A percentile compares a stretch with the other conserved stretches of the same genome.
Evolutionary conservation across 2,113 vertebrate species (phyloP).

Genomic region (Stomatorhinus ivindoensis): DNA sequence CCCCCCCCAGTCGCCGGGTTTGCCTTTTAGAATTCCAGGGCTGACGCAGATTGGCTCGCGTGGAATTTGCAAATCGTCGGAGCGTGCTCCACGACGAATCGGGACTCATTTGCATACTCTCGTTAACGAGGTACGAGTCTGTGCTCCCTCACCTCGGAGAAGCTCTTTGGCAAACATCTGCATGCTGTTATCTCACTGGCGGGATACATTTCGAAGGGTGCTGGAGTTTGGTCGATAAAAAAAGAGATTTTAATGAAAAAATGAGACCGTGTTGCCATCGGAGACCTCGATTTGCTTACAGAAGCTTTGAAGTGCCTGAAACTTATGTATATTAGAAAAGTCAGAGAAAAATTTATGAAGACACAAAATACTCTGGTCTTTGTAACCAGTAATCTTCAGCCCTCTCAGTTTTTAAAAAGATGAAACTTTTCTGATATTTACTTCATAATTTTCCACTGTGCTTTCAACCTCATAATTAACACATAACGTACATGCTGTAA

Average conservation of each 20-base stretch:
- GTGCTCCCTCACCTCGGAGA: not conserved
- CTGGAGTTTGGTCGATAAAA: not conserved
- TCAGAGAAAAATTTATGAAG: not conserved
- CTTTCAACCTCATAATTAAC: conserved; percentile 27
- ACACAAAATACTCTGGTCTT: not conserved
- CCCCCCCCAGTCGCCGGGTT: not conserved
- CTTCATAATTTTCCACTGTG: not conserved
- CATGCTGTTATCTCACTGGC: not conserved
- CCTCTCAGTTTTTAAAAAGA: not conserved
- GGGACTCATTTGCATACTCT: not conserved
- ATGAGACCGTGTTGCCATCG: not conserved
- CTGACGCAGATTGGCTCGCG: not conserved
- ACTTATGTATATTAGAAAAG: not conserved
- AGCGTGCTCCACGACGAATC: conserved; percentile 2
- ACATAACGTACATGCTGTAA: conserved; percentile 28
- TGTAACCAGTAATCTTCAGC: not conserved
- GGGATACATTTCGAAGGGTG: not conserved
- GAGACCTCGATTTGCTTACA: not conserved
- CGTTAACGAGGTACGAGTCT: conserved; percentile 8
- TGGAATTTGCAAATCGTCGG: conserved; percentile 3
- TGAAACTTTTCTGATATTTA: not conserved
- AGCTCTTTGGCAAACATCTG: not conserved
- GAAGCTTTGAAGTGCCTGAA: not conserved
- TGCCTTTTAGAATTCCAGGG: not conserved
- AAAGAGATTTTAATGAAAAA: not conserved